Conservation (phyloP, 2,888 invertebrate species). For the Abrostola triplasia region DNA sequence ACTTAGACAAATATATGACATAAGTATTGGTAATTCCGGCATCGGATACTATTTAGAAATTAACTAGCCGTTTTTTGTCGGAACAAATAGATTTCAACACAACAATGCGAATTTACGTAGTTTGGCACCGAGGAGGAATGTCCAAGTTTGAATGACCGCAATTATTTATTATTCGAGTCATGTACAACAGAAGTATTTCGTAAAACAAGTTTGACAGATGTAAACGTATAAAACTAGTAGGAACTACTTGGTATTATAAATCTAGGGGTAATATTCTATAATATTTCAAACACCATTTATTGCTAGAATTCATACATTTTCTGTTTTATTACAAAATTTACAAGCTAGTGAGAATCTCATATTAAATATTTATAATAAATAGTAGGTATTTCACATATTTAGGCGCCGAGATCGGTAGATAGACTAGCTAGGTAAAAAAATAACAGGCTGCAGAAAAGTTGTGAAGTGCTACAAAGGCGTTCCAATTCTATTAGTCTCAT, state of each 20-base stretch:
- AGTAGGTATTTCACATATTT: too few relatives aligned
- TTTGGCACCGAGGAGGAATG: conserved; percentile 19
- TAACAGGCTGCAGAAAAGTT: too few relatives aligned
- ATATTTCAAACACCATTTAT: neutral
- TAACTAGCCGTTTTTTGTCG: conserved; percentile 4
- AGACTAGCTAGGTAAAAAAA: too few relatives aligned
- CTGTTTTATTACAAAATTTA: too few relatives aligned
- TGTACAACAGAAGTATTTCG: conserved; percentile 65
- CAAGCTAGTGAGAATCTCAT: too few relatives aligned
- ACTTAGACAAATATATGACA: conserved; percentile 11
- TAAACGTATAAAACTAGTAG: conserved; percentile 69
- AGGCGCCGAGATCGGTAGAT: too few relatives aligned
- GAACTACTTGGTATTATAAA: too few relatives aligned
- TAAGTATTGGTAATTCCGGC: conserved; percentile 15
- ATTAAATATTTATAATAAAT: too few relatives aligned
- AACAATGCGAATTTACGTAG: conserved; percentile 27
- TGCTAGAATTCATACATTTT: too few relatives aligned
- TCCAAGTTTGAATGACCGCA: conserved; percentile 21
- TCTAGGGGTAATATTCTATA: too few relatives aligned
- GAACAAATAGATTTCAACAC: conserved; percentile 49
- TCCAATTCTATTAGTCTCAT: too few relatives aligned
- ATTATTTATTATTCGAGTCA: conserved; percentile 65
- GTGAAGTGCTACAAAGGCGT: too few relatives aligned
- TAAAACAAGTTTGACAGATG: conserved; percentile 59
- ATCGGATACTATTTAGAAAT: neutral